Evolutionary conservation across 2,888 invertebrate species (phyloP).

Genomic region (Aradus depressus): DNA sequence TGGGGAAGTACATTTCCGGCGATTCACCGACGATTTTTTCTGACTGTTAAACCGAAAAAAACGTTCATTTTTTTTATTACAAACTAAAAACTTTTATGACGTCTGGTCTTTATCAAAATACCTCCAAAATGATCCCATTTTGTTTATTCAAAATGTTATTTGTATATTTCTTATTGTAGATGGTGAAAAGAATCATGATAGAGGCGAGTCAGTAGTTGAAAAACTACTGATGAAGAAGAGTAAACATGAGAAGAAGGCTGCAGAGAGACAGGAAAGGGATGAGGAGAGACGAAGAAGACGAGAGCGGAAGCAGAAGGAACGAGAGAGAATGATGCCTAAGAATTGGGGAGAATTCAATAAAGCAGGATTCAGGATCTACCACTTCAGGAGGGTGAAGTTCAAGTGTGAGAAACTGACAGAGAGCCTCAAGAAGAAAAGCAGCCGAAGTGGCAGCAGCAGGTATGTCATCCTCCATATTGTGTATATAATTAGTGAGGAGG

Average conservation of each 20-base stretch:
- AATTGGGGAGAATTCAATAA: constrained; percentile 28
- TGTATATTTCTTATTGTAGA: constrained; percentile 4
- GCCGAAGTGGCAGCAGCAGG: constrained; percentile 22
- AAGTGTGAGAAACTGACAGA: constrained; percentile 18
- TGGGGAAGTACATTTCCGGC: too few species aligned
- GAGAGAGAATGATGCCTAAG: constrained; percentile 19
- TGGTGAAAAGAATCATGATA: constrained; percentile 6
- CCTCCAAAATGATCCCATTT: too few species aligned
- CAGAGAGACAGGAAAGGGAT: constrained; percentile 13
- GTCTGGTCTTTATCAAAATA: too few species aligned
- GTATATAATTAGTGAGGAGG: too few species aligned
- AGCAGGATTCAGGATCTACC: constrained; percentile 23
- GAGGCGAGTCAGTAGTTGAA: constrained; percentile 18
- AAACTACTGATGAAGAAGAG: constrained; percentile 21
- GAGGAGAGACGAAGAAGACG: constrained; percentile 19
- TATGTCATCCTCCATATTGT: constrained; percentile 1
- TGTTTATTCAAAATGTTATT: too few species aligned
- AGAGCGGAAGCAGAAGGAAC: constrained; percentile 4
- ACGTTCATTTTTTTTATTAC: too few species aligned
- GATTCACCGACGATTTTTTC: too few species aligned
- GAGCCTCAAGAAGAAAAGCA: constrained; percentile 6
- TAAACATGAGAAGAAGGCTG: constrained; percentile 15
- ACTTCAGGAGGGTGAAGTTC: constrained; percentile 25
- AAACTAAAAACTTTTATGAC: too few species aligned
- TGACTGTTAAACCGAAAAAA: too few species aligned